These are phyloP conservation scores for Dascyllus trimaculatus DNA, from an alignment of 2,113 vertebrate species.

Conservation along the genomic window DNA sequence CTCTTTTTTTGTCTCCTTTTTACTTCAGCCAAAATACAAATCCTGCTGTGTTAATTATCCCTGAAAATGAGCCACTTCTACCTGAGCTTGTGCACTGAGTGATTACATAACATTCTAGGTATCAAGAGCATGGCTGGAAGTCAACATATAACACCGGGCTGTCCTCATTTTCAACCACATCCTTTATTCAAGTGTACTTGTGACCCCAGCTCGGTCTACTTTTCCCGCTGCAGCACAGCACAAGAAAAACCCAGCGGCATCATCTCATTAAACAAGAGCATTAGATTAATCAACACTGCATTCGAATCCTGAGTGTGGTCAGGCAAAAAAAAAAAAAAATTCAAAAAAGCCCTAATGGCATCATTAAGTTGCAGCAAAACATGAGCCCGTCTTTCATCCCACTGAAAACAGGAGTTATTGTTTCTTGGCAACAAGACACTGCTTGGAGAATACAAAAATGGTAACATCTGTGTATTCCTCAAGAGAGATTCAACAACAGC, in stretches of 20 bases:
- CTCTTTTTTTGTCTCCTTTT: constrained; percentile 23
- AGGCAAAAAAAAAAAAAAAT: not conserved
- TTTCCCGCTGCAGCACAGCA: constrained; percentile 57
- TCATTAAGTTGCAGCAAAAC: constrained; percentile 29
- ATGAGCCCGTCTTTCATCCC: not conserved
- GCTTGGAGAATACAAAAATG: not conserved
- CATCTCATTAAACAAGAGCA: constrained; percentile 57
- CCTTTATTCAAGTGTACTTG: constrained; percentile 15
- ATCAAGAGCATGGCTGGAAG: not conserved
- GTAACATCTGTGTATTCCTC: not conserved
- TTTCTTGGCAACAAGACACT: constrained; percentile 23
- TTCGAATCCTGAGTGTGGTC: constrained; percentile 30
- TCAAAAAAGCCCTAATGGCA: not conserved
- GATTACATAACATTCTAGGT: constrained; percentile 22
- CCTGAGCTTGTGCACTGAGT: not conserved
- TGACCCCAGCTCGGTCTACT: constrained; percentile 52
- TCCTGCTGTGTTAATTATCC: constrained; percentile 6
- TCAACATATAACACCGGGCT: constrained; percentile 38
- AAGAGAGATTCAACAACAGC: not conserved
- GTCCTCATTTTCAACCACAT: constrained; percentile 45
- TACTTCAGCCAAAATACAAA: constrained; percentile 27
- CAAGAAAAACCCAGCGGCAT: constrained; percentile 49
- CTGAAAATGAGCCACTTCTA: not conserved
- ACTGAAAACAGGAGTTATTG: constrained; percentile 15
- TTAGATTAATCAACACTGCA: constrained; percentile 47